Base-by-base conservation (phyloP, 2,888 invertebrate genomes). In the Ypsolopha sequella region DNA sequence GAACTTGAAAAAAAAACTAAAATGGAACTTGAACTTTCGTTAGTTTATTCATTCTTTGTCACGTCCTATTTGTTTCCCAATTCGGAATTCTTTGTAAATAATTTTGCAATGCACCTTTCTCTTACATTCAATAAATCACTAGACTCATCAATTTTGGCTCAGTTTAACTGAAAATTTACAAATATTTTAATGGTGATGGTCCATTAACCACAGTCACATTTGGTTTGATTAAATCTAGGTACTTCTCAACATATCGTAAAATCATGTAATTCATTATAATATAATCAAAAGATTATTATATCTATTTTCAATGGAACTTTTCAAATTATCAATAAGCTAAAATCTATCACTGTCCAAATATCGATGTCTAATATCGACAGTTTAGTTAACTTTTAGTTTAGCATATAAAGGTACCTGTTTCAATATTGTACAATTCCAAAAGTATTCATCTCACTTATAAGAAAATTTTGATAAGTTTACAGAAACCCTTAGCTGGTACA, bases 161-260 rank as follows among this genome's bases (percentile, higher is more conserved):
- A 82, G 80, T 80, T 77, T 63, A 52, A 81, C 80, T 81, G 80
- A 77, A 60, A 60, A 62, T 56, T 56, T 53, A 54, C 57, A 60
- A 60, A 52, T 58, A 59, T 64, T 66, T 60, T 73, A 66, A 73
- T 69, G 74, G 77, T 76, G 73, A 79, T 82, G 80, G 79, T 82
- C 80, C 80, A 63, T 70, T 68, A 71, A 69, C n/a, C 69, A 70
- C 68, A 72, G 68, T 73, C 66, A 64, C 44, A 50, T 24, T 24
- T 24, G 49, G 51, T 41, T 54, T 51, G 39, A 46, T 61, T 58
- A 63, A 24, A 24, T 11, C 36, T 48, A n/a, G n/a, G n/a, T n/a
- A 48, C 36, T n/a, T 58, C 59, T 66, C 70, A 72, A 76, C 68
- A 73, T 69, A 65, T 71, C 68, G 65, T 78, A 76, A 73, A 80